Evolutionary conservation across 2,797 vertebrate species (phyloP).

Genomic region (Decapterus maruadsi): DNA sequence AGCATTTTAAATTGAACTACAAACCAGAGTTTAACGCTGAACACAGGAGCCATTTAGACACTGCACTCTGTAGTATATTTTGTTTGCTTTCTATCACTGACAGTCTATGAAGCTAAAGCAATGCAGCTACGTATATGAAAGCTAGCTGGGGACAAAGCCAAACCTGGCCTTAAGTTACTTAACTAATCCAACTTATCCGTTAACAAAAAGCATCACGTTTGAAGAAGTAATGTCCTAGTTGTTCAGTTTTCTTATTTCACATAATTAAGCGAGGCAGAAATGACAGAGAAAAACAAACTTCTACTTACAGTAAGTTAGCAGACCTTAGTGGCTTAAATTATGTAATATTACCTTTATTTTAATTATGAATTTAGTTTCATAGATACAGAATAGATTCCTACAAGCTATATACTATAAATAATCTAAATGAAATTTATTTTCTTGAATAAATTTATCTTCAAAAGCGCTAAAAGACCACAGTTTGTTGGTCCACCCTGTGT

Average conservation of each 20-base stretch:
- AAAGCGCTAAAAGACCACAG: neutral
- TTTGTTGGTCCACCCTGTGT: neutral
- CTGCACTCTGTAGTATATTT: neutral
- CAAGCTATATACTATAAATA: neutral
- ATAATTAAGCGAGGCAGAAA: neutral
- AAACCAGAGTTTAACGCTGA: neutral
- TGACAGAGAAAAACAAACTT: neutral
- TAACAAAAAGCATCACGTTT: neutral
- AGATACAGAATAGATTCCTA: neutral
- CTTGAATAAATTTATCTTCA: constrained; percentile 7
- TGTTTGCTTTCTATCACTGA: neutral
- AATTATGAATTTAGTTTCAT: neutral
- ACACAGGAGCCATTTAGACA: neutral
- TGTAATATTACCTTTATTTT: neutral
- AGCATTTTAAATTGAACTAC: too few species aligned
- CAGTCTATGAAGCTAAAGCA: neutral
- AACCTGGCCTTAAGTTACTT: neutral
- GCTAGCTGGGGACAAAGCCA: neutral
- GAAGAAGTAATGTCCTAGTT: neutral
- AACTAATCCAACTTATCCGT: neutral
- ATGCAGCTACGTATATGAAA: neutral
- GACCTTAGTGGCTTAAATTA: neutral
- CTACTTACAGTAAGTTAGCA: neutral
- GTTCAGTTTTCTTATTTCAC: neutral
- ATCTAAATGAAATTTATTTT: constrained; percentile 27